These are phyloP conservation scores for Rhodophaea formosa DNA, from an alignment of 2,888 invertebrate species.

Conservation along the genomic window DNA sequence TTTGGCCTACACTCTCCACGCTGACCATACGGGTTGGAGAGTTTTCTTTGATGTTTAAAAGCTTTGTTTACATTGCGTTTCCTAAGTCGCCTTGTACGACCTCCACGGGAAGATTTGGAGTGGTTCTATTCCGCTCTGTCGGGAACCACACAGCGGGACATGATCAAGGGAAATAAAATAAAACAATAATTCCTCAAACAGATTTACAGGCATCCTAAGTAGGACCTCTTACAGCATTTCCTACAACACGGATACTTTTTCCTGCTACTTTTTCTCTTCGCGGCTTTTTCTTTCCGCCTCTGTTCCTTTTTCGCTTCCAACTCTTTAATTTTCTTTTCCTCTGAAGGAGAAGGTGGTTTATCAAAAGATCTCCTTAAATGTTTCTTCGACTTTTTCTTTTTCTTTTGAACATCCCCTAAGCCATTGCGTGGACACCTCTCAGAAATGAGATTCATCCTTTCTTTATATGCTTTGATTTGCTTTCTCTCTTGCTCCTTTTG, in stretches of 20 bases:
- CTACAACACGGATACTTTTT: slow-evolving; percentile 52
- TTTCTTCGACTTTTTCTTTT: slow-evolving; percentile 24
- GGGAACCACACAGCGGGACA: too few relatives aligned
- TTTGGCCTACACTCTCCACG: too few relatives aligned
- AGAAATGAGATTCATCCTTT: neutral
- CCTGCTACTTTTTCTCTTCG: neutral
- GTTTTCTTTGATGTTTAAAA: too few relatives aligned
- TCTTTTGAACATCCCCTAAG: neutral
- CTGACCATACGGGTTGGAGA: too few relatives aligned
- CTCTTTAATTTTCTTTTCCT: neutral
- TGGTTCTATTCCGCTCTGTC: too few relatives aligned
- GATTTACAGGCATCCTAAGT: slow-evolving; percentile 51
- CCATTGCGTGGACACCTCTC: slow-evolving; percentile 21
- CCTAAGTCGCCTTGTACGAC: too few relatives aligned
- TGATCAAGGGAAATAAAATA: neutral
- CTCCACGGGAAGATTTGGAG: too few relatives aligned
- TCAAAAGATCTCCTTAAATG: neutral
- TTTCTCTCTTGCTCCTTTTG: slow-evolving; percentile 38
- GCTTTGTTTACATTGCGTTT: too few relatives aligned
- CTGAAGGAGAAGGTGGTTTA: too few relatives aligned
- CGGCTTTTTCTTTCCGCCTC: neutral
- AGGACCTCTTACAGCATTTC: slow-evolving; percentile 60
- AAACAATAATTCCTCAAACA: neutral
- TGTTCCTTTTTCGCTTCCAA: neutral
- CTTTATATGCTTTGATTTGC: slow-evolving; percentile 27